These are phyloP conservation scores for Cynodonichthys magdalenae DNA, from an alignment of 2,797 vertebrate genomes.

Conservation along the genomic window DNA sequence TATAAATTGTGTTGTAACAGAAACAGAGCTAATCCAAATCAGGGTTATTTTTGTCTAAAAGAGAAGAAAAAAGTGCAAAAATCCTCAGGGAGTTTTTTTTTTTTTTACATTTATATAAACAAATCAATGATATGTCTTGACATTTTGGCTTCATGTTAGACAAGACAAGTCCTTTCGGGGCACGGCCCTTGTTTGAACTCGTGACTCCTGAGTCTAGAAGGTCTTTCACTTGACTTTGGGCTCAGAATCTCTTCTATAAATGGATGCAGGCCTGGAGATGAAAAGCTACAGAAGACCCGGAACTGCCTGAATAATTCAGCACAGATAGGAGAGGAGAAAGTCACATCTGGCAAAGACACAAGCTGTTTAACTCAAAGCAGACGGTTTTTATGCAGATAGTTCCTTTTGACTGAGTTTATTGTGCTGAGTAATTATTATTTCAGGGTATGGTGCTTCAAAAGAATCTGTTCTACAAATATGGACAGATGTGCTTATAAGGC, in stretches of 20 bases:
- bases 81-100: slow-evolving; percentile 6
- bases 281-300: slow-evolving; percentile 76
- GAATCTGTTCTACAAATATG: slow-evolving; percentile 1
- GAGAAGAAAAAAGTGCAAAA: slow-evolving; percentile 45
- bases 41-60: slow-evolving; percentile 18
- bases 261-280: slow-evolving; percentile 72
- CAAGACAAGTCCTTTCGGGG: slow-evolving; percentile 29
- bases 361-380: slow-evolving; percentile 77
- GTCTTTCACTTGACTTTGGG: slow-evolving; percentile 66
- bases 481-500: slow-evolving; percentile 8
- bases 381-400: slow-evolving; percentile 60
- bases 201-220: slow-evolving; percentile 55
- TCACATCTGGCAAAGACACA: slow-evolving; percentile 75
- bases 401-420: slow-evolving; percentile 58
- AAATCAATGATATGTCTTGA: slow-evolving; percentile 40
- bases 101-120: slow-evolving; percentile 9
- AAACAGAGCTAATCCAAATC: slow-evolving; percentile 1
- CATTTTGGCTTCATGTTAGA: slow-evolving; percentile 15
- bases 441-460: slow-evolving; percentile 2
- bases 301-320: slow-evolving; percentile 80
- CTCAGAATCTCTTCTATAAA: slow-evolving; percentile 67
- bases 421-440: slow-evolving; percentile 40
- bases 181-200: slow-evolving; percentile 72
- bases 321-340: slow-evolving; percentile 79
- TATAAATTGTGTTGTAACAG: background rate